Base-by-base conservation (phyloP, 1,140 invertebrate genomes). In the Drosophila suzukii region DNA sequence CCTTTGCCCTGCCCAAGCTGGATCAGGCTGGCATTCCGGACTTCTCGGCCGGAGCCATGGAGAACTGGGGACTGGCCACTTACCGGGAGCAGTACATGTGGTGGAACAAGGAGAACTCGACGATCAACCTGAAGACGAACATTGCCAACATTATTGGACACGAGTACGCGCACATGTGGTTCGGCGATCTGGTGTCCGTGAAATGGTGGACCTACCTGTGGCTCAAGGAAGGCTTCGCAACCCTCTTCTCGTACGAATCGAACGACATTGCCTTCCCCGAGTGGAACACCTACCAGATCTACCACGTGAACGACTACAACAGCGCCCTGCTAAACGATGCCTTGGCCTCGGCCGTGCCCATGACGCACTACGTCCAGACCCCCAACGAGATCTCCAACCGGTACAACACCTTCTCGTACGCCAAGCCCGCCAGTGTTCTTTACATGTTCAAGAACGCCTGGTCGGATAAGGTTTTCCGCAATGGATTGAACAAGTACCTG, bases 391-490 rank as follows among this genome's bases (percentile, higher is more conserved):
- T 97, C 38, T 93, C 93, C 7, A 93, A 93, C 32, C 94, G 96
- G 24, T 97, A 97, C 84, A 95, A 96, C 81, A 93, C 91, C 11
- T 96, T 96, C 51, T 95, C 95, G 0, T 97, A 97, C 81, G 93
- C 92, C 50, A 94, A 94, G 89, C 93, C 94, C 60, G 93, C 93
- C 53, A 93, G 93, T 51, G 93, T 99, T 20, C 95, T 99, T 13
- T 94, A 97, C 43, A 99, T 98, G 98, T 97, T 98, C 95, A 95
- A 97, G 81, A 95, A 97, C 88, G 98, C 98, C 79, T 94, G 98
- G 1, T 96, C 97, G 0, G 95, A 96, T 24, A 91, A 95, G n/a
- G 96, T 96, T 0, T 98, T 99, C 92, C 95, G 95, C 62, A 93
- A 93, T 43, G 97, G 97, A 8, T 92, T 98, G 0, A 95, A 95